Base-by-base conservation (phyloP, 2,797 vertebrate species). In the Sebastolobus altivelis region DNA sequence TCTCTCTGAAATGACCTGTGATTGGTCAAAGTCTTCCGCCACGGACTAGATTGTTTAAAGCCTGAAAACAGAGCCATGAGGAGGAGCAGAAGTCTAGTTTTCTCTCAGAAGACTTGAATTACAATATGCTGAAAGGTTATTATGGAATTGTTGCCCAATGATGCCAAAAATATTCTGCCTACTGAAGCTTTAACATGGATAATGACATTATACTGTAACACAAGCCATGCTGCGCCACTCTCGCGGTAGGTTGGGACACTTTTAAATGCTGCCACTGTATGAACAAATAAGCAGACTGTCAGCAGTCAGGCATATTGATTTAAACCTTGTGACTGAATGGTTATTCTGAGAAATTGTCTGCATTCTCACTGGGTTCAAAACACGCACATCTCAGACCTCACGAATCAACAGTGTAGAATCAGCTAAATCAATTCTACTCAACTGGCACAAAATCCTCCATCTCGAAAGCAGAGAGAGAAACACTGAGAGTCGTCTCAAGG, bases 381-480 rank as follows among this genome's bases (percentile, higher is more conserved):
- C n/a, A 35, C 65, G 59, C 65, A 31, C 4, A 25, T 5, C 5
- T 60, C 49, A 80, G 40, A 65, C n/a, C 58, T 70, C 22, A 46
- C 27, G 69, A 40, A 54, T 77, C 63, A 11, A 35, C 27, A 52
- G 29, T 58, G 46, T 55, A 74, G 52, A 56, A 87, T 77, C 69
- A 61, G 35, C 33, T 33, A 52, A 89, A 82, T 89, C 85, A 85
- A 83, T 88, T 81, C 77, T 38, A 59, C 68, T 83, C 58, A 80
- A 77, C 56, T 49, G 77, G 75, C 75, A 81, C 72, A 35, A 83
- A 87, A 90, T 82, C 75, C 72, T 68, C 33, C 43, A 62, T 76
- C 74, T 84, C 31, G 82, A 65, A 74, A 85, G 61, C 22, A 46
- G 22, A 25, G 56, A 75, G 55, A 33, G 56, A 84, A 83, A 89